Conservation (phyloP, 2,888 invertebrate species). For the Dryomyza anilis region DNA sequence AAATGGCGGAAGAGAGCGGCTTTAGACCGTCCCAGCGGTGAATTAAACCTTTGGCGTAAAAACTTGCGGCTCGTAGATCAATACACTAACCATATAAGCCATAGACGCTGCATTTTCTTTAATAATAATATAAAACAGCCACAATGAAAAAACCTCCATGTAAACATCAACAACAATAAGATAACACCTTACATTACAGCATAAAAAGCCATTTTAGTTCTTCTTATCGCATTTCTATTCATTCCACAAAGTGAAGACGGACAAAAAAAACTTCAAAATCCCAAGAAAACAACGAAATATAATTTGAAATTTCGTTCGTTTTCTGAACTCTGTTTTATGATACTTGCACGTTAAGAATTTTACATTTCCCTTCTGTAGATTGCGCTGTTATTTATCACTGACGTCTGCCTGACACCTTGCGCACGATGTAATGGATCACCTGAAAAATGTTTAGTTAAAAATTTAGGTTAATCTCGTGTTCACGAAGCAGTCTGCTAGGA, state of each 20-base stretch:
- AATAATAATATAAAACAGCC: too few relatives aligned
- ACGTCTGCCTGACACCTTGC: conserved; percentile 29
- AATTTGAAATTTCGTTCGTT: not conserved
- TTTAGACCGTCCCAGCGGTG: too few relatives aligned
- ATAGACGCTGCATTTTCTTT: too few relatives aligned
- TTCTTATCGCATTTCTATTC: conserved; percentile 12
- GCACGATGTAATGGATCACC: conserved; percentile 38
- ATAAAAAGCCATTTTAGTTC: not conserved
- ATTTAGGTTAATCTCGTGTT: conserved; percentile 37
- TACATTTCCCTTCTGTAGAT: not conserved
- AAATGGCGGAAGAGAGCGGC: too few relatives aligned
- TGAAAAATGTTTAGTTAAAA: conserved; percentile 38
- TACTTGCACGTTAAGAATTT: not conserved
- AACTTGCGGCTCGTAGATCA: too few relatives aligned
- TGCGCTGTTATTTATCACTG: conserved; percentile 37
- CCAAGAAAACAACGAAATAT: too few relatives aligned
- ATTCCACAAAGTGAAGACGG: conserved; percentile 2
- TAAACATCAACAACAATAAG: not conserved
- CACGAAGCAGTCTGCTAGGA: not conserved
- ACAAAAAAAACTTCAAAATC: too few relatives aligned
- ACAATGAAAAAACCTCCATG: not conserved
- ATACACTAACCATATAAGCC: too few relatives aligned
- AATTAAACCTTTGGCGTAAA: too few relatives aligned
- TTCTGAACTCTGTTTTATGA: not conserved
- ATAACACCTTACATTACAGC: not conserved